Evolutionary conservation across 2,888 invertebrate genomes (phyloP), one percentile per base, ranked within the genome.

Genomic region (Drosophila barbarae): DNA sequence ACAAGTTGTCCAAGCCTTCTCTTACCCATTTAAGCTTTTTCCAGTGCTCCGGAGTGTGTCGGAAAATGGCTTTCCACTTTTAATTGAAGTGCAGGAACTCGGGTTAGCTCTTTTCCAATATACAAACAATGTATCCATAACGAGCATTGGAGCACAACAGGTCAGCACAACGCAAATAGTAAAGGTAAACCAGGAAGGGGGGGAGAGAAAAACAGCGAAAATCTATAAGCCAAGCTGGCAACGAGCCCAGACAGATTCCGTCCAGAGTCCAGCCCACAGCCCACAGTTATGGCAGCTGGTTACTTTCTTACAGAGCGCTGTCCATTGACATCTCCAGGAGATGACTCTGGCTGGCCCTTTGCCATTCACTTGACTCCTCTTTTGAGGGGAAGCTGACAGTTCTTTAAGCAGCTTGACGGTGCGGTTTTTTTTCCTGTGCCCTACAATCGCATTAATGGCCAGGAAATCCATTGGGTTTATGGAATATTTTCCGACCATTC

Each of bases 171-270:
- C 34, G 66, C 68, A 66, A 68, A 68, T 66, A 68, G 44, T 44
- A n/a, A 23, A 57, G 68, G 66, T 67, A 61, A 55, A 57, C 49
- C 36, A 3, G 26, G 2, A 7, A 7, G 13, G 15, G n/a, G 32
- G 32, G 34, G 23, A 23, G 23, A 23, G 3, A 57, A 23, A 49
- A 21, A 23, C 10, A 49, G 44, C 28, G 51, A 68, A 73, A 78
- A 78, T 74, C 77, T 61, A 74, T 77, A 74, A 64, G 65, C 63
- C 76, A 69, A 51, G 55, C 46, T 57, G 57, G 55, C 50, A 66
- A 42, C 26, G 10, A n/a, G 42, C 42, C 42, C 23, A n/a, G 41
- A 8, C 41, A 30, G 46, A 30, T 26, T n/a, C 26, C 9, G 42
- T 41, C 23, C 38, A 18, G 18, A 36, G 36, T 15, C 30, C 30